Conservation (phyloP, 2,888 invertebrate species). For the Tubiluchus corallicola region DNA sequence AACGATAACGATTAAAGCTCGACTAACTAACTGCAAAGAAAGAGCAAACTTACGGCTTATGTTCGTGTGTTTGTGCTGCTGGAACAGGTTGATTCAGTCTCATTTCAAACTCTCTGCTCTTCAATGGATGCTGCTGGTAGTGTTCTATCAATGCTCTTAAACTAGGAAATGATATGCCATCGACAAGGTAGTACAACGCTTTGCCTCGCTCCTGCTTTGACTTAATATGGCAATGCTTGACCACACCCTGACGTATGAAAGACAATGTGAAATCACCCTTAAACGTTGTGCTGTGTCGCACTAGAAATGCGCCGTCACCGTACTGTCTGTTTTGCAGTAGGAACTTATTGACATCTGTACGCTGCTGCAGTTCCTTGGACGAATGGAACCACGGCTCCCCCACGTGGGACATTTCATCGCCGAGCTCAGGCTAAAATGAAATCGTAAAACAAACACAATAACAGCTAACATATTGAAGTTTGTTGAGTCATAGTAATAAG, state of each 20-base stretch:
- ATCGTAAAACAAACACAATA: too few relatives aligned
- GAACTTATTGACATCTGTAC: too few relatives aligned
- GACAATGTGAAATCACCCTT: conserved; percentile 88
- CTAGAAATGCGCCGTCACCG: conserved; percentile 79
- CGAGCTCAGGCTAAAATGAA: too few relatives aligned
- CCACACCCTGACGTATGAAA: conserved; percentile 48
- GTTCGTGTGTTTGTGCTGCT: conserved; percentile 81
- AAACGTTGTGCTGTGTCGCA: conserved; percentile 78
- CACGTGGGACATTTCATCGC: too few relatives aligned
- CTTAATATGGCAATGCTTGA: conserved; percentile 79
- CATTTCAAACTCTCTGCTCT: conserved; percentile 53
- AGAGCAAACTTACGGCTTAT: conserved; percentile 40
- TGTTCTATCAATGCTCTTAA: conserved; percentile 75
- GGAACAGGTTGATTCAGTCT: conserved; percentile 75
- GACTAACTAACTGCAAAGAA: background rate
- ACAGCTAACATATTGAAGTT: too few relatives aligned
- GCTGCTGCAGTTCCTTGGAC: conserved; percentile 43
- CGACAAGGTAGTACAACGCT: conserved; percentile 74
- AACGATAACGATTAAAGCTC: too few relatives aligned
- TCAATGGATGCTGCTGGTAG: conserved; percentile 63
- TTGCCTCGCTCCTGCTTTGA: conserved; percentile 60
- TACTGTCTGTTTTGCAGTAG: too few relatives aligned
- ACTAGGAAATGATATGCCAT: conserved; percentile 70
- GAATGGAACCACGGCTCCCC: conserved; percentile 88
- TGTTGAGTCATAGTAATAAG: too few relatives aligned